Evolutionary conservation across 2,797 vertebrate genomes (phyloP).

Genomic region (Hydrophis major): DNA sequence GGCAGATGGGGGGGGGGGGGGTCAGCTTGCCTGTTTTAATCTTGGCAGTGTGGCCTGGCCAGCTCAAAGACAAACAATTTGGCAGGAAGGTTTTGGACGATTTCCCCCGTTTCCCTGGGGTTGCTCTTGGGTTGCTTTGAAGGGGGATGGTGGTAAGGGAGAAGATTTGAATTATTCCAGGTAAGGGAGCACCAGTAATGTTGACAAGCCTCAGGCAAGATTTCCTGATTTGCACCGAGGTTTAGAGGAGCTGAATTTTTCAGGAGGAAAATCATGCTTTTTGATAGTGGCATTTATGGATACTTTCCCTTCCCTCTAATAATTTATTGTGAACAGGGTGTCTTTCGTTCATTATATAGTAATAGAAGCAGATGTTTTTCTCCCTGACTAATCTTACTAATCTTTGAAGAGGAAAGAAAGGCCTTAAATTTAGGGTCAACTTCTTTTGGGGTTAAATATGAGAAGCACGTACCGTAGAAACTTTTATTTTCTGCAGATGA

Average conservation of each 20-base stretch:
- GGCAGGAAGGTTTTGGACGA: not conserved
- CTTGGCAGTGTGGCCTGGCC: not conserved
- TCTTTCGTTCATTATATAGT: not conserved
- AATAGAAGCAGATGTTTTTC: not conserved
- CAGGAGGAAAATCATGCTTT: not conserved
- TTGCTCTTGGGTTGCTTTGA: not conserved
- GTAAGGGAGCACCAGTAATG: not conserved
- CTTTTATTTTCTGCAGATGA: not conserved
- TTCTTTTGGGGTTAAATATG: not conserved
- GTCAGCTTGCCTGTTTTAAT: not conserved
- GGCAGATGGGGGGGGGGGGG: not conserved
- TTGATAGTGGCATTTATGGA: not conserved
- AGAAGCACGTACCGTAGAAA: not conserved
- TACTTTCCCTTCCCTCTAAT: not conserved
- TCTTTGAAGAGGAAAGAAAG: not conserved
- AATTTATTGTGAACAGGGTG: not conserved
- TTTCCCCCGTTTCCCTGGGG: not conserved
- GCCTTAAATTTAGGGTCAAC: not conserved
- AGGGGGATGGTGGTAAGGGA: not conserved
- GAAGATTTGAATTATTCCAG: not conserved
- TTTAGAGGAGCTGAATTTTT: not conserved
- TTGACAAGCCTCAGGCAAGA: not conserved
- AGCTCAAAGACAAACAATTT: not conserved
- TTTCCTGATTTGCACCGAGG: not conserved
- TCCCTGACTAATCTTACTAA: not conserved